Percentiles rank a stretch among this genome's conserved stretches.
These are phyloP conservation scores for Takifugu flavidus DNA, from an alignment of 2,113 vertebrate species.

Conservation along the genomic window DNA sequence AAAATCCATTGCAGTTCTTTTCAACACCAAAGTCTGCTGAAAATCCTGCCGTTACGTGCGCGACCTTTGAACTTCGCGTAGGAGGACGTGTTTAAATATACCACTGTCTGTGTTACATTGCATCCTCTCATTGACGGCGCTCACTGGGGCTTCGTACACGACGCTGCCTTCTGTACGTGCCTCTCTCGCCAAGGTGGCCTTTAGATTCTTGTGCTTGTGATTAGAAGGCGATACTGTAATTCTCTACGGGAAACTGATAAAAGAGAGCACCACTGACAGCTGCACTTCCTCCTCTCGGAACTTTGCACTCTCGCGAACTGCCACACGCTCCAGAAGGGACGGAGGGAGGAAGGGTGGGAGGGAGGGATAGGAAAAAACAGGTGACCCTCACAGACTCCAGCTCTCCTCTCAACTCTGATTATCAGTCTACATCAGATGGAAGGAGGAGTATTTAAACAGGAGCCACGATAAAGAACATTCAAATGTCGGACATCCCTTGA, in stretches of 20 bases:
- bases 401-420: constrained; percentile 37
- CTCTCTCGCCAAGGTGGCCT: constrained; percentile 4
- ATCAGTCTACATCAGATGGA: constrained; percentile 48
- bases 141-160: too few species aligned
- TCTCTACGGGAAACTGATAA: constrained; percentile 54
- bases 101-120: too few species aligned
- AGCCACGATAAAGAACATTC: background rate
- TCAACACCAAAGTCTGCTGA: constrained; percentile 27
- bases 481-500: background rate
- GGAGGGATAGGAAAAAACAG: background rate
- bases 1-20: constrained; percentile 41
- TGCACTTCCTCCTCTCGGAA: constrained; percentile 47
- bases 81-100: too few species aligned
- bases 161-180: background rate
- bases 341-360: constrained; percentile 9
- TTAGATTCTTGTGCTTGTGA: constrained; percentile 33
- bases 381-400: background rate
- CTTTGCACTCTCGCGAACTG: constrained; percentile 46
- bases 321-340: constrained; percentile 32
- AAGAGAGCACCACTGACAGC: constrained; percentile 48
- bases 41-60: constrained; percentile 8
- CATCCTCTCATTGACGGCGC: constrained; percentile 9
- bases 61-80: too few species aligned
- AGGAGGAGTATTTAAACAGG: constrained; percentile 23
- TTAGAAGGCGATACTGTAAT: constrained; percentile 30